Evolutionary conservation across 1,140 invertebrate genomes (phyloP).

Genomic region (Cryptotermes secundus): DNA sequence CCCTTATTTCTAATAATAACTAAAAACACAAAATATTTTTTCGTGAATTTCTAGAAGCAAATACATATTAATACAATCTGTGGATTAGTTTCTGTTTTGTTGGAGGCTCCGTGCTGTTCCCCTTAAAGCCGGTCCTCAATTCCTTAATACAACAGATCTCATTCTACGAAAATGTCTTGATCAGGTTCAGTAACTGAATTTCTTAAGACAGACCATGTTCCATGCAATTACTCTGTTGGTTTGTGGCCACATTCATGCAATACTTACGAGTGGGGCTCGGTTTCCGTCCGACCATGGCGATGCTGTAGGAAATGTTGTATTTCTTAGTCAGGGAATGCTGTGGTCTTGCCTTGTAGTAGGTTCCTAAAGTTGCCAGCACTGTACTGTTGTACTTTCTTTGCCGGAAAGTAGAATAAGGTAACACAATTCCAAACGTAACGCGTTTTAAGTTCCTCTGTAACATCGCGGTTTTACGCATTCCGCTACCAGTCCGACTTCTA

Average conservation of each 20-base stretch:
- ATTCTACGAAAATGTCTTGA: no score
- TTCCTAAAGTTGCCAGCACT: conserved; percentile 63
- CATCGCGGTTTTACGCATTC: background rate
- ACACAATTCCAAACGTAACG: conserved; percentile 63
- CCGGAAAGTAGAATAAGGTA: conserved; percentile 75
- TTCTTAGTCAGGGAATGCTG: conserved; percentile 56
- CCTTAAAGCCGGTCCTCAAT: no score
- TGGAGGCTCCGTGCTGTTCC: no score
- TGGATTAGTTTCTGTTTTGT: no score
- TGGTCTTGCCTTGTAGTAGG: conserved; percentile 54
- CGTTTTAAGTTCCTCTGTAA: background rate
- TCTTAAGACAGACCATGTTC: no score
- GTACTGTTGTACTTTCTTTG: conserved; percentile 71
- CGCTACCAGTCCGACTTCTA: background rate
- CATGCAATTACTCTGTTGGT: no score
- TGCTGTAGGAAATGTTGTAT: conserved; percentile 67
- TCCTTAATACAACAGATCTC: no score
- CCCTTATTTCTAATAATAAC: no score
- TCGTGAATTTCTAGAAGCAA: no score
- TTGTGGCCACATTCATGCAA: background rate
- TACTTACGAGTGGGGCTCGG: conserved; percentile 76
- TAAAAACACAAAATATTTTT: no score
- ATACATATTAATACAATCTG: no score
- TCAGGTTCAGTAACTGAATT: no score
- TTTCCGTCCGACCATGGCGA: conserved; percentile 70